A percentile compares a stretch with the other conserved stretches of the same genome.
phyloP scores from a whole-genome alignment of 2,888 invertebrate genomes.

The Pterobdella sp. region DNA sequence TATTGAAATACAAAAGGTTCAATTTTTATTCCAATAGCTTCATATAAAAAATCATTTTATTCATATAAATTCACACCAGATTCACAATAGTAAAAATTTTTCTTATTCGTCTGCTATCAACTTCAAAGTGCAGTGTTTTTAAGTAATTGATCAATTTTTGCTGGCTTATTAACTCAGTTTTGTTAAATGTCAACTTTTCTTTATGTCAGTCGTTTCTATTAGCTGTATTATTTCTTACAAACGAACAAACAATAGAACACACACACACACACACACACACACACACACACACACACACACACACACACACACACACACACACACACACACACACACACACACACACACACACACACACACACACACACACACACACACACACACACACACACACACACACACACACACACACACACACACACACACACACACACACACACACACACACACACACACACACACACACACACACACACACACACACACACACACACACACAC shows the following conservation, averaged over 20 bases:
- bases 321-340: slow-evolving; percentile 1
- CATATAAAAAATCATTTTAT: neutral
- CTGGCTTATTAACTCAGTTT: neutral
- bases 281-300: slow-evolving; percentile 1
- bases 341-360: slow-evolving; percentile 1
- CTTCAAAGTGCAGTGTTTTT: neutral
- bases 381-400: slow-evolving; percentile 1
- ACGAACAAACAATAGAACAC: neutral
- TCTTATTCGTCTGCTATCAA: too few species aligned
- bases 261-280: neutral
- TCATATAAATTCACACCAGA: neutral
- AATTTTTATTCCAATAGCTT: neutral
- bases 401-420: slow-evolving; percentile 1
- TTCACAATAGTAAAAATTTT: too few species aligned
- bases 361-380: slow-evolving; percentile 1
- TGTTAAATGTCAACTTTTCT: too few species aligned
- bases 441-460: slow-evolving; percentile 1
- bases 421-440: slow-evolving; percentile 1
- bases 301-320: slow-evolving; percentile 1
- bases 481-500: slow-evolving; percentile 1
- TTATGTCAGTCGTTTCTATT: too few species aligned
- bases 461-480: slow-evolving; percentile 1
- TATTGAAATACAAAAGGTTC: neutral
- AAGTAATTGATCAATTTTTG: neutral
- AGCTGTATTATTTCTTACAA: neutral